A percentile compares a stretch with the other conserved stretches of the same genome.
Evolutionary conservation across 1,140 invertebrate species (phyloP).

Genomic region (Panagrolaimus sp.): DNA sequence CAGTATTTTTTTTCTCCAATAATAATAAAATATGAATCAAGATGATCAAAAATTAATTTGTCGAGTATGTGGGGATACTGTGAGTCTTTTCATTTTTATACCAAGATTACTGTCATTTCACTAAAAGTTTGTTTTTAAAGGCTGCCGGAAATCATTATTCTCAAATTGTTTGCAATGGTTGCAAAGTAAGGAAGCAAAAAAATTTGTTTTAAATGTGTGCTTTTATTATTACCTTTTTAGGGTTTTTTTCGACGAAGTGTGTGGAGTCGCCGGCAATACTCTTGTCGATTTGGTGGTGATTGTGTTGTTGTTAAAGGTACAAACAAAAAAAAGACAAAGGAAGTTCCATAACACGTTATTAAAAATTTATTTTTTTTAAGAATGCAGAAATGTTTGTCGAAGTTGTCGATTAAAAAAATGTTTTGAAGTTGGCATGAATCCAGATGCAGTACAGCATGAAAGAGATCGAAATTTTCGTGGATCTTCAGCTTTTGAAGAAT

Average conservation of each 20-base stretch:
- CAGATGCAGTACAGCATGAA: slow-evolving; percentile 67
- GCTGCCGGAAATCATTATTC: slow-evolving; percentile 10
- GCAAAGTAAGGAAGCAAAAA: slow-evolving; percentile 16
- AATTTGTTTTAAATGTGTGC: slow-evolving; percentile 4
- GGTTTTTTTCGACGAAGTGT: slow-evolving; percentile 30
- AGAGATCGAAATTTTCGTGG: slow-evolving; percentile 20
- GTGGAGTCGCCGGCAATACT: slow-evolving; percentile 20
- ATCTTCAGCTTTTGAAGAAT: background rate
- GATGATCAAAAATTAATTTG: slow-evolving; percentile 8
- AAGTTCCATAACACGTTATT: background rate
- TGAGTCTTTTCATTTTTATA: background rate
- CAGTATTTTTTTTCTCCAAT: no score
- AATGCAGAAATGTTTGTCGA: slow-evolving; percentile 80
- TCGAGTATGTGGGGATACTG: slow-evolving; percentile 1
- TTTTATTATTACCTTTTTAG: slow-evolving; percentile 16
- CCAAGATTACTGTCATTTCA: no score
- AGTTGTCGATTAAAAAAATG: slow-evolving; percentile 92
- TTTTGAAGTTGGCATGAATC: slow-evolving; percentile 94
- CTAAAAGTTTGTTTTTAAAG: background rate
- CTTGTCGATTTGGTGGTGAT: slow-evolving; percentile 27
- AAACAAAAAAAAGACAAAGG: background rate
- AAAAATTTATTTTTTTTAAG: slow-evolving; percentile 9
- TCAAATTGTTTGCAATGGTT: slow-evolving; percentile 23
- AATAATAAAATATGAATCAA: no score
- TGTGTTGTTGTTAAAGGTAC: slow-evolving; percentile 28